Conservation (phyloP, 2,113 vertebrate species). For the Rallus limicola region DNA sequence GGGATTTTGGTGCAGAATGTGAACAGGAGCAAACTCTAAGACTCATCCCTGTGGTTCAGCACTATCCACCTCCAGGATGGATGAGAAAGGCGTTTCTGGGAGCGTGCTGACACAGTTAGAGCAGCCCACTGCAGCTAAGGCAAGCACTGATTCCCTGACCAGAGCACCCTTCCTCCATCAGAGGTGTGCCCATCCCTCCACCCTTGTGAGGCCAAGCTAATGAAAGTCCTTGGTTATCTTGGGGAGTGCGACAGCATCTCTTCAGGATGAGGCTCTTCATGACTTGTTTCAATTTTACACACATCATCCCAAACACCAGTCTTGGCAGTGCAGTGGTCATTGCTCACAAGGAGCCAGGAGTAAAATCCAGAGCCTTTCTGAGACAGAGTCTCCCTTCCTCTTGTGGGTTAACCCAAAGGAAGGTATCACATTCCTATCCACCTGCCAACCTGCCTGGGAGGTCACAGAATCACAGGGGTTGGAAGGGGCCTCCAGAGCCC, state of each 20-base stretch:
- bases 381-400: neutral
- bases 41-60: neutral
- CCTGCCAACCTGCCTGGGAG: neutral
- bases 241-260: too few species aligned
- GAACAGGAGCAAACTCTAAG: neutral
- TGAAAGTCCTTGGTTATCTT: neutral
- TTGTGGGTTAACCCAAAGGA: neutral
- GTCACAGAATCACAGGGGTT: too few species aligned
- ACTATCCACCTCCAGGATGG: neutral
- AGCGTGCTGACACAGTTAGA: neutral
- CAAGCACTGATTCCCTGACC: neutral
- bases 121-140: neutral
- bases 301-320: neutral
- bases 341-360: neutral
- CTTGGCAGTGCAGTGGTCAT: neutral
- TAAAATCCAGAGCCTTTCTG: neutral
- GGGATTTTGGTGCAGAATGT: neutral
- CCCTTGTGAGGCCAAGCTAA: neutral
- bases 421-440: neutral
- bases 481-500: too few species aligned
- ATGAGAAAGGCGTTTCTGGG: neutral
- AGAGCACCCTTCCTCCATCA: neutral
- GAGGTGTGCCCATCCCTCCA: neutral
- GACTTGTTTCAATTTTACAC: neutral
- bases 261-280: neutral